phyloP scores from a whole-genome alignment of 2,113 vertebrate genomes.

The Poeciliopsis occidentalis region DNA sequence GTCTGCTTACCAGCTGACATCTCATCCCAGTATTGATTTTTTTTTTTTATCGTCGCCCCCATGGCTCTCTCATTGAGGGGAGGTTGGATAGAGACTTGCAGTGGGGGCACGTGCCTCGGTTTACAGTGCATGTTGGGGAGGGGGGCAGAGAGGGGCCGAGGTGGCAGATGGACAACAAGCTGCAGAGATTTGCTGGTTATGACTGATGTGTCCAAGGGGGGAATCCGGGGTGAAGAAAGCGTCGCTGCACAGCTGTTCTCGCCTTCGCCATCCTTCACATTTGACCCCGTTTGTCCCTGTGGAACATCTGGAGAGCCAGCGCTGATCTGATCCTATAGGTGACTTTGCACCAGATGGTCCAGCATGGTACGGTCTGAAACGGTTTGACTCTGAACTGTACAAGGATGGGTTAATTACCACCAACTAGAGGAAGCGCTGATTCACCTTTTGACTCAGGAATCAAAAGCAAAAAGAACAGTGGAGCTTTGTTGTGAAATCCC shows the following conservation, averaged over 20 bases:
- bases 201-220: slow-evolving; percentile 74
- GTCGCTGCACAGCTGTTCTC: slow-evolving; percentile 74
- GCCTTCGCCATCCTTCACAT: slow-evolving; percentile 68
- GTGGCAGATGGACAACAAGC: slow-evolving; percentile 65
- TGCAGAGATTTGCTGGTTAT: slow-evolving; percentile 54
- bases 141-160: slow-evolving; percentile 11
- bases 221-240: slow-evolving; percentile 51
- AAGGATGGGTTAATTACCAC: slow-evolving; percentile 15
- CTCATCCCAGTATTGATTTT: slow-evolving; percentile 76
- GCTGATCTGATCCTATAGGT: slow-evolving; percentile 38
- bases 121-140: slow-evolving; percentile 15
- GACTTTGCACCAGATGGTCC: slow-evolving; percentile 52
- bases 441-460: neutral
- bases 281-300: slow-evolving; percentile 67
- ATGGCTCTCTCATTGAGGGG: slow-evolving; percentile 58
- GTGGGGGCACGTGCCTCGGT: slow-evolving; percentile 58
- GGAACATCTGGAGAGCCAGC: slow-evolving; percentile 79
- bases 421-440: slow-evolving; percentile 14
- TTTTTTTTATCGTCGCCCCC: slow-evolving; percentile 72
- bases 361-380: slow-evolving; percentile 33
- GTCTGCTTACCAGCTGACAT: slow-evolving; percentile 82
- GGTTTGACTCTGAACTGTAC: slow-evolving; percentile 26
- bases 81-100: slow-evolving; percentile 39
- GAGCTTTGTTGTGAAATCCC: slow-evolving; percentile 1
- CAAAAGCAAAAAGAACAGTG: neutral